Base-by-base conservation (phyloP, 92 coral and sea anemone genomes). In the Siderastrea siderea region DNA sequence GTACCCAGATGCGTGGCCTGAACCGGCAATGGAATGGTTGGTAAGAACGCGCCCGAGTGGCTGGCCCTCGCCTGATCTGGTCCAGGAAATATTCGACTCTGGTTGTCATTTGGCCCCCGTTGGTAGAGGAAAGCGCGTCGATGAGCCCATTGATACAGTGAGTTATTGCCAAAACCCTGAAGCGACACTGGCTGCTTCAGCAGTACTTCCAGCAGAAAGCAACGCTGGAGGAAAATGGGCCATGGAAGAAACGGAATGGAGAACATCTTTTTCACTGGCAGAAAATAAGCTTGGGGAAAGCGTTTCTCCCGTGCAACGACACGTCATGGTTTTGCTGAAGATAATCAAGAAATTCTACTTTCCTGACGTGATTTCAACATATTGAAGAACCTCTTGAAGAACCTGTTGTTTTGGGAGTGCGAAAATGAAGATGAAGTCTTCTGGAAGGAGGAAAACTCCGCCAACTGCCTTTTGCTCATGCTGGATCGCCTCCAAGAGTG, bases 91-190 rank as follows among this genome's bases (percentile, higher is more conserved):
- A 47, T 77, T 95, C 62, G 98, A 95, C 44, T 53, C 85, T 49
- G 89, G 96, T 73, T 95, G 98, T 82, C 96, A 95, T 77, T 81
- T 95, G 70, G 98, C 96, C 2, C 96, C 98, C 2, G 93, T 93
- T 51, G 98, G 96, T 2, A 83, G 96, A 26, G 95, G 98, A 53
- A 95, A 86, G 79, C 94, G 95, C 12, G 13, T 59, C 7, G 70
- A 85, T 5, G 90, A 93, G 61, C 96, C 96, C 8, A 52, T 87
- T 4, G 87, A 90, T n/a, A 1, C 45, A 10, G 9, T 93, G 13
- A 61, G 88, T 46, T 95, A 95, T 74, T 53, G 53, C 12, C 81
- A 45, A 77, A 77, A 59, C 63, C 85, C 85, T 47, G 85, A 68
- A 26, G 60, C 45, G 14, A 53, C 85, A 68, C 16, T 54, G 74